Evolutionary conservation across 2,888 invertebrate genomes (phyloP).

Genomic region (Polia nebulosa): DNA sequence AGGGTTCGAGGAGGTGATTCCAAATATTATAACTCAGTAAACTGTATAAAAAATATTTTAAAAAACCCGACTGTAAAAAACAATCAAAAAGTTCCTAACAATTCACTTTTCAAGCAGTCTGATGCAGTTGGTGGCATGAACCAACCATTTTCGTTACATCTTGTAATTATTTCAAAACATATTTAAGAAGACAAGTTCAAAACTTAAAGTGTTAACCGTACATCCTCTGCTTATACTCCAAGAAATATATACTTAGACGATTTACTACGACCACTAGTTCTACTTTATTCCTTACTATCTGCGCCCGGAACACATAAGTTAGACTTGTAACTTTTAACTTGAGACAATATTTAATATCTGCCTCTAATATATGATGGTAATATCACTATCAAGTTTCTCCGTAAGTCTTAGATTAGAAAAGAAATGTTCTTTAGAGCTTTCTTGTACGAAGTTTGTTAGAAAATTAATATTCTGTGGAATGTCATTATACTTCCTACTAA

Average conservation of each 20-base stretch:
- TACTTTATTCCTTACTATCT: constrained; percentile 48
- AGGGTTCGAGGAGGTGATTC: too few species aligned
- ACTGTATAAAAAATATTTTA: too few species aligned
- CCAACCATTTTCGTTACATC: too few species aligned
- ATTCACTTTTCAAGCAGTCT: too few species aligned
- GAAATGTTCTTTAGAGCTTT: constrained; percentile 1
- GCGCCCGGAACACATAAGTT: constrained; percentile 45
- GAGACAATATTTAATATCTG: constrained; percentile 54
- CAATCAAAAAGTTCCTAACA: too few species aligned
- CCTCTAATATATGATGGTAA: constrained; percentile 39
- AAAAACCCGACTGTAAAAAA: too few species aligned
- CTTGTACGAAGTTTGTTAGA: constrained; percentile 4
- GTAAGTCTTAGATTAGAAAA: constrained; percentile 49
- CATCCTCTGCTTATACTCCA: constrained; percentile 21
- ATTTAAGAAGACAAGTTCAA: neutral
- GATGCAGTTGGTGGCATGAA: too few species aligned
- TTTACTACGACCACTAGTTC: constrained; percentile 13
- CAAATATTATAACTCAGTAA: too few species aligned
- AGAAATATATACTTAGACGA: constrained; percentile 25
- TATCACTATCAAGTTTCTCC: constrained; percentile 40
- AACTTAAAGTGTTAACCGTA: neutral
- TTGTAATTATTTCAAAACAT: too few species aligned
- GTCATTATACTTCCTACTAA: neutral
- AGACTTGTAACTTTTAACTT: constrained; percentile 59
- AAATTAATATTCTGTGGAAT: constrained; percentile 17